Conservation (phyloP, 2,113 vertebrate species). For the Sapajus apella region DNA sequence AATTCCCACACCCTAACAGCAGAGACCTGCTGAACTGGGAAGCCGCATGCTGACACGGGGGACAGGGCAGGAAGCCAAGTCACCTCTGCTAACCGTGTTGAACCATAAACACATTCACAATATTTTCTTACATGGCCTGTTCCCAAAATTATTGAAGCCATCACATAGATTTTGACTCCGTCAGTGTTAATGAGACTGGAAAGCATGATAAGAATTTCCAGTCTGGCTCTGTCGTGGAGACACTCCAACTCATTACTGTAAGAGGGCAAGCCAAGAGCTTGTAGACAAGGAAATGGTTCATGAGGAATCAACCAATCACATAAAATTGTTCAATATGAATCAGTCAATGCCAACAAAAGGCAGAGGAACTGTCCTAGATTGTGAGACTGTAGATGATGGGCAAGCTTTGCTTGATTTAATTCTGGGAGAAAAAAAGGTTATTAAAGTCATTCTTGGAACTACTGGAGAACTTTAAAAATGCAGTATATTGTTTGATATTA, state of each 20-base stretch:
- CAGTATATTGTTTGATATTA: background rate
- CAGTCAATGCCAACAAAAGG: background rate
- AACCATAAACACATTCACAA: background rate
- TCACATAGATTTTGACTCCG: background rate
- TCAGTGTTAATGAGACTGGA: background rate
- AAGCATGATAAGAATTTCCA: background rate
- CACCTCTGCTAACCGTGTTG: background rate
- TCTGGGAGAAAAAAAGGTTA: background rate
- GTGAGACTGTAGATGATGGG: background rate
- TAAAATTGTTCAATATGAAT: background rate
- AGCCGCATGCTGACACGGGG: rapidly evolving
- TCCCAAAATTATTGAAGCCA: background rate
- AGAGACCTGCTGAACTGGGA: background rate
- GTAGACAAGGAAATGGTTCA: background rate
- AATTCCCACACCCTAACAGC: background rate
- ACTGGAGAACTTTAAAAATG: background rate
- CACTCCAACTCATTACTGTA: background rate
- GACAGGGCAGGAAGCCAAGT: background rate
- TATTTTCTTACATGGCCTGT: background rate
- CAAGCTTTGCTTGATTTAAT: background rate
- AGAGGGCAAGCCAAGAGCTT: background rate
- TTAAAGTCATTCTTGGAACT: background rate
- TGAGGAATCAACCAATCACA: background rate
- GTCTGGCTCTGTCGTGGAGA: background rate
- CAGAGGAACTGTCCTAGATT: background rate